Percentiles rank a stretch among this genome's conserved stretches.
phyloP scores from a whole-genome alignment of 2,113 vertebrate genomes.

The Ellobius talpinus region DNA sequence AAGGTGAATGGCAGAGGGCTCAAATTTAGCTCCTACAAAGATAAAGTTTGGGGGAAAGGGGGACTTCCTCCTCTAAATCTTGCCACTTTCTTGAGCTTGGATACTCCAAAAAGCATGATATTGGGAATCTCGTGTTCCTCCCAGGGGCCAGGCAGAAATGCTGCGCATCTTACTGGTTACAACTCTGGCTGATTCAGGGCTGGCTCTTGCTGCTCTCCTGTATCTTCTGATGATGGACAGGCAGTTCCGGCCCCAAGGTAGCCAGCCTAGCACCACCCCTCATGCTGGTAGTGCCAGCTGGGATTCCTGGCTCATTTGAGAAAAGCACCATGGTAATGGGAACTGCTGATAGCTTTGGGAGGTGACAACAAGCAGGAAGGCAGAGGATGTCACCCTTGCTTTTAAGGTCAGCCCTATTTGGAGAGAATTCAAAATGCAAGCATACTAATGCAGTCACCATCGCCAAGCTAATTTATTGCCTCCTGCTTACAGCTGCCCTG shows the following conservation, averaged over 20 bases:
- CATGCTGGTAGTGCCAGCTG: neutral
- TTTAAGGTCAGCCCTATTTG: slow-evolving; percentile 45
- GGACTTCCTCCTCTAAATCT: neutral
- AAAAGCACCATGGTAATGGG: neutral
- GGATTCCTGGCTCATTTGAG: slow-evolving; percentile 33
- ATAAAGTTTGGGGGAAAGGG: neutral
- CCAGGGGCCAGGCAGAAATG: neutral
- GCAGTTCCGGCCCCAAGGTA: neutral
- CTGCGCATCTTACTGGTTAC: no score
- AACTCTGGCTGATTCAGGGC: neutral
- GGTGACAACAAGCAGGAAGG: slow-evolving; percentile 30
- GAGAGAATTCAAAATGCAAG: slow-evolving; percentile 38
- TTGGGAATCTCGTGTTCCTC: no score
- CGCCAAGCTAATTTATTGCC: slow-evolving; percentile 44
- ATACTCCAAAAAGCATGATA: neutral
- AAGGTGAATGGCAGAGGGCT: neutral
- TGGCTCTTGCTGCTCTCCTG: neutral
- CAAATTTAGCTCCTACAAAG: neutral
- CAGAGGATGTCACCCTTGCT: neutral
- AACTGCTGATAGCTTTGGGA: slow-evolving; percentile 29
- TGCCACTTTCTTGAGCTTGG: neutral
- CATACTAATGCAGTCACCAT: neutral
- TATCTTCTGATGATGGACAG: slow-evolving; percentile 9
- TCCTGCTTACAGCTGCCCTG: neutral
- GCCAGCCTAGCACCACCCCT: neutral